Evolutionary conservation across 1,140 invertebrate species (phyloP).

Genomic region (Papilio machaon): DNA sequence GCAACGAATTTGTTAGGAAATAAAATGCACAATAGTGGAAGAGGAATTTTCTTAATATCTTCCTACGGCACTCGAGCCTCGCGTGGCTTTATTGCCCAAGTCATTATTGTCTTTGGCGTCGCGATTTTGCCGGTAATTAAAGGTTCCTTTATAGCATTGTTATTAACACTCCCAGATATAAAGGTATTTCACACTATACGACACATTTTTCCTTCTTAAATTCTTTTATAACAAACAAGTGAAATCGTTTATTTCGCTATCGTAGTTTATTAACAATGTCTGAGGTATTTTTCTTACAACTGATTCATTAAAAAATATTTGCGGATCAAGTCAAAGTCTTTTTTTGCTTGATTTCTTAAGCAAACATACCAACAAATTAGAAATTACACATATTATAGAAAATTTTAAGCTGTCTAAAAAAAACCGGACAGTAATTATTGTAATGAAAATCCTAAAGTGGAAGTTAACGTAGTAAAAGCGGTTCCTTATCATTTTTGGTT

Average conservation of each 20-base stretch:
- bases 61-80: background rate
- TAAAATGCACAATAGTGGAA: constrained; percentile 7
- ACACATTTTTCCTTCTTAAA: background rate
- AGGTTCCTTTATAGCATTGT: constrained; percentile 4
- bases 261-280: background rate
- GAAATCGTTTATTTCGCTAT: background rate
- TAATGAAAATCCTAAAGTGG: background rate
- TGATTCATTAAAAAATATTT: too few relatives aligned
- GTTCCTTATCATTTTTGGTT: background rate
- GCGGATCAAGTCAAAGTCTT: too few relatives aligned
- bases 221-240: background rate
- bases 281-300: too few relatives aligned
- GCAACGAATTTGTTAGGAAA: constrained; percentile 5
- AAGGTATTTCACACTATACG: background rate
- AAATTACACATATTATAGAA: too few relatives aligned
- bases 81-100: constrained; percentile 5
- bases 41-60: constrained; percentile 14
- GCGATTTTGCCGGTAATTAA: constrained; percentile 8
- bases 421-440: background rate
- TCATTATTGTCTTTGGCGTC: constrained; percentile 11
- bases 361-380: too few relatives aligned
- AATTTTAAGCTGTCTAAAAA: background rate
- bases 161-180: constrained; percentile 6
- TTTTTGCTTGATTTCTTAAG: too few relatives aligned
- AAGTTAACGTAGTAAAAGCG: background rate